Conservation (phyloP, 2,888 invertebrate genomes). For the Euproctis similis region DNA sequence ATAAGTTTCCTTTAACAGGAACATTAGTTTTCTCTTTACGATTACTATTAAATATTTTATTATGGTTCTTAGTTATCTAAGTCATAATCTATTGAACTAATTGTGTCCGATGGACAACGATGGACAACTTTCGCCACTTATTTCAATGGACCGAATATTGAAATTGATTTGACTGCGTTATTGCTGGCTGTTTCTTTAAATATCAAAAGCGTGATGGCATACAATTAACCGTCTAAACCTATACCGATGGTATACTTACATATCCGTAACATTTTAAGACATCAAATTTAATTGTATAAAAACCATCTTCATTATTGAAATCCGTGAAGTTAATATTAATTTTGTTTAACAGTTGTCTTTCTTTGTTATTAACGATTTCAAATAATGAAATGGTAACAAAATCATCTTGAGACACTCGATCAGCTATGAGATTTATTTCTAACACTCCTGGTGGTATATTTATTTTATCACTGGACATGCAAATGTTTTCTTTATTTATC, state of each 20-base stretch:
- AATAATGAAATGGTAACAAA: slow-evolving; percentile 23
- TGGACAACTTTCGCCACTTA: no score
- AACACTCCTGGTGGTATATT: slow-evolving; percentile 13
- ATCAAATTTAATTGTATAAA: slow-evolving; percentile 10
- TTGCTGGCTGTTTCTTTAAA: no score
- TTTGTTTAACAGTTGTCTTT: slow-evolving; percentile 3
- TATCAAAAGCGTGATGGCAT: no score
- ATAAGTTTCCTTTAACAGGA: no score
- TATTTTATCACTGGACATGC: slow-evolving; percentile 11
- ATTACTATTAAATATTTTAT: no score
- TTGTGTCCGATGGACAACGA: no score
- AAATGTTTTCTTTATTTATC: slow-evolving; percentile 10
- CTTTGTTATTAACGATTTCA: slow-evolving; percentile 7
- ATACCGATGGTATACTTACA: slow-evolving; percentile 22
- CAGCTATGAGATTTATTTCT: slow-evolving; percentile 10
- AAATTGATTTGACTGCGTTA: no score
- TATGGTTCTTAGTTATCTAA: no score
- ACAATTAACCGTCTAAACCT: no score
- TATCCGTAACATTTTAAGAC: slow-evolving; percentile 14
- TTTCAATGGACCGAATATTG: no score
- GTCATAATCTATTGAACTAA: no score
- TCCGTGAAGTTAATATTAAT: background rate
- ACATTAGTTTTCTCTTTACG: no score
- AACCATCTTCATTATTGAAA: slow-evolving; percentile 8
- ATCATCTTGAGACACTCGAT: slow-evolving; percentile 19